Evolutionary conservation across 2,888 invertebrate genomes (phyloP).

Genomic region (Leptinotarsa peninsularis): DNA sequence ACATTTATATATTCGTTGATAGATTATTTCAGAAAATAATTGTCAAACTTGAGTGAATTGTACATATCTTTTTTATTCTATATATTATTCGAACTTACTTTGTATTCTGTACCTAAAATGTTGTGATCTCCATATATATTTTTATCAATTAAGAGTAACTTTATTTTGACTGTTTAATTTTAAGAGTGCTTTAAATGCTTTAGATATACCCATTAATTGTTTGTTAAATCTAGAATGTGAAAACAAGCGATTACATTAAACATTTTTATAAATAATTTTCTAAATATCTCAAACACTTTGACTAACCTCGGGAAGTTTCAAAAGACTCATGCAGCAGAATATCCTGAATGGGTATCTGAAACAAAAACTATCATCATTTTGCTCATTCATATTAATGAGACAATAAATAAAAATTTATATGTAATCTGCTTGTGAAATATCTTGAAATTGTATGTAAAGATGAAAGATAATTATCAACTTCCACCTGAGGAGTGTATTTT

Average conservation of each 20-base stretch:
- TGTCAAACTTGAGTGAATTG: slow-evolving; percentile 19
- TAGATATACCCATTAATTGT: slow-evolving; percentile 21
- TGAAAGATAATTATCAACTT: slow-evolving; percentile 26
- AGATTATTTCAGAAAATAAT: slow-evolving; percentile 32
- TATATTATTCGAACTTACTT: slow-evolving; percentile 26
- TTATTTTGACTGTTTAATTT: slow-evolving; percentile 42
- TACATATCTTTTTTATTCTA: slow-evolving; percentile 23
- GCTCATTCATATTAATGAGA: slow-evolving; percentile 22
- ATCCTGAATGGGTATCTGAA: background rate
- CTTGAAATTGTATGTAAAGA: slow-evolving; percentile 7
- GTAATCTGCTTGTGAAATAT: slow-evolving; percentile 9
- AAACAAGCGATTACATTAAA: slow-evolving; percentile 12
- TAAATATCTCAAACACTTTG: background rate
- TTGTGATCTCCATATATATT: slow-evolving; percentile 45
- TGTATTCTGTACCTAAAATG: slow-evolving; percentile 39
- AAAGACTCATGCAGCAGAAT: too few species aligned
- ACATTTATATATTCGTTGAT: slow-evolving; percentile 26
- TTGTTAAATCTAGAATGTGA: slow-evolving; percentile 21
- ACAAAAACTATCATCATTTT: background rate
- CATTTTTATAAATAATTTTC: background rate
- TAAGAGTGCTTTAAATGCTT: slow-evolving; percentile 39
- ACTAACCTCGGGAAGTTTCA: background rate
- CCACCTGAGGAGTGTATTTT: slow-evolving; percentile 42
- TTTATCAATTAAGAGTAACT: slow-evolving; percentile 29
- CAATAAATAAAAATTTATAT: slow-evolving; percentile 30